phyloP scores from a whole-genome alignment of 1,140 invertebrate species.

The Brachionus rotundiformis region DNA sequence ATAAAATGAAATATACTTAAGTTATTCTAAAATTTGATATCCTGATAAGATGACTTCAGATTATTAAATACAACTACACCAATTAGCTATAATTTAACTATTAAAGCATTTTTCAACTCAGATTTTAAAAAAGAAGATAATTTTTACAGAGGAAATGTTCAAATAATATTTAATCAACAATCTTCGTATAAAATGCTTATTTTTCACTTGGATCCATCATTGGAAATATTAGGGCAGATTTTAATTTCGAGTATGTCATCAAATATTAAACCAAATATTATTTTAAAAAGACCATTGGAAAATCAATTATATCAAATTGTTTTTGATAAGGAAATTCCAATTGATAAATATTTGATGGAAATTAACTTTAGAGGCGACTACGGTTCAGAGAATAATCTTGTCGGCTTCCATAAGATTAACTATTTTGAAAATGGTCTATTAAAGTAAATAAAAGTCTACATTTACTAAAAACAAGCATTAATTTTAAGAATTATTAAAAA shows the following conservation, averaged over 20 bases:
- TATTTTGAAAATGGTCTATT: constrained; percentile 27
- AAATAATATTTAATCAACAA: constrained; percentile 4
- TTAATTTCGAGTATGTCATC: not conserved
- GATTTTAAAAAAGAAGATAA: constrained; percentile 31
- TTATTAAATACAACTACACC: not conserved
- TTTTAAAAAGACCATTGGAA: not conserved
- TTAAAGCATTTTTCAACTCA: constrained; percentile 21
- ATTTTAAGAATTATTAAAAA: no score
- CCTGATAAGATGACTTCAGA: not conserved
- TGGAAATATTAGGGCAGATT: not conserved
- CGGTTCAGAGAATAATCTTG: constrained; percentile 38
- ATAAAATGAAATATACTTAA: no score
- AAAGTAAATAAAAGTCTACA: no score
- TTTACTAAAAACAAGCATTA: no score
- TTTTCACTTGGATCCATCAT: constrained; percentile 15
- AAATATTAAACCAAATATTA: not conserved
- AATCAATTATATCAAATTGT: constrained; percentile 45
- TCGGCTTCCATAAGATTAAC: constrained; percentile 34
- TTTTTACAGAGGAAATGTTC: not conserved
- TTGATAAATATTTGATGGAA: not conserved
- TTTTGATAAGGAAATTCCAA: not conserved
- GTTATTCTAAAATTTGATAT: no score
- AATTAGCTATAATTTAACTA: constrained; percentile 35
- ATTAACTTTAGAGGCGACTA: not conserved
- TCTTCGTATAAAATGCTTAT: not conserved